Percentiles rank a stretch among this genome's conserved stretches.
Evolutionary conservation across 2,888 invertebrate genomes (phyloP).

Genomic region (Stegana nigrithorax): DNA sequence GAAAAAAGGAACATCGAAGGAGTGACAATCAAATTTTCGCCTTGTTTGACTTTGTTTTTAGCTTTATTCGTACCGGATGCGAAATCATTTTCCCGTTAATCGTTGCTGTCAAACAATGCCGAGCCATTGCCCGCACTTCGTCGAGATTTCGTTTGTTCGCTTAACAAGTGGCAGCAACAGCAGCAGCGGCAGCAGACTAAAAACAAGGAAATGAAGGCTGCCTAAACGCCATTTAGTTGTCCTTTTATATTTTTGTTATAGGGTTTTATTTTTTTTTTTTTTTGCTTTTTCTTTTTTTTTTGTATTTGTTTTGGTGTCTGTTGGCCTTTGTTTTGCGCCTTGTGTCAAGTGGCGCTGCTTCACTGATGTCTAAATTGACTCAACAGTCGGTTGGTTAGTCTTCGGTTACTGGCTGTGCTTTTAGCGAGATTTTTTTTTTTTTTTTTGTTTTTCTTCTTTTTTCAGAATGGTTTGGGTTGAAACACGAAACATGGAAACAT

Average conservation of each 20-base stretch:
- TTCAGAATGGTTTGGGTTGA: too few species aligned
- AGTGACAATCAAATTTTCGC: slow-evolving; percentile 28
- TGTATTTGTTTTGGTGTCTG: slow-evolving; percentile 1
- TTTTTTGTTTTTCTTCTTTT: neutral
- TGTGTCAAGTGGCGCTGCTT: slow-evolving; percentile 8
- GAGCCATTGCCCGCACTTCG: neutral
- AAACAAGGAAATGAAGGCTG: neutral
- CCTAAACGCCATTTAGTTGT: neutral
- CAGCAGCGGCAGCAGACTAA: neutral
- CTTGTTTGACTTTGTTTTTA: neutral
- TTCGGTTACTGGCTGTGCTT: neutral
- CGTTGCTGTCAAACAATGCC: slow-evolving; percentile 23
- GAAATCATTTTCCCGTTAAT: slow-evolving; percentile 24
- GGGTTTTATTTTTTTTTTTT: neutral
- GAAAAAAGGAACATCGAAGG: neutral
- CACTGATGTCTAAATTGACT: slow-evolving; percentile 22
- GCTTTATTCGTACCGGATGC: slow-evolving; percentile 12
- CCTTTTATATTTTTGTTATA: neutral
- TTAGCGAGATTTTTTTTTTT: too few species aligned
- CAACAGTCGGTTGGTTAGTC: neutral
- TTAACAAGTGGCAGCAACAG: neutral
- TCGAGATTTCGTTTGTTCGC: slow-evolving; percentile 2
- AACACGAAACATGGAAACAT: slow-evolving; percentile 16
- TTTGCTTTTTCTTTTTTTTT: neutral
- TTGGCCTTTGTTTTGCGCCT: slow-evolving; percentile 9